Evolutionary conservation across 2,113 vertebrate genomes (phyloP).

Genomic region (Rhinopomastus cyanomelas): DNA sequence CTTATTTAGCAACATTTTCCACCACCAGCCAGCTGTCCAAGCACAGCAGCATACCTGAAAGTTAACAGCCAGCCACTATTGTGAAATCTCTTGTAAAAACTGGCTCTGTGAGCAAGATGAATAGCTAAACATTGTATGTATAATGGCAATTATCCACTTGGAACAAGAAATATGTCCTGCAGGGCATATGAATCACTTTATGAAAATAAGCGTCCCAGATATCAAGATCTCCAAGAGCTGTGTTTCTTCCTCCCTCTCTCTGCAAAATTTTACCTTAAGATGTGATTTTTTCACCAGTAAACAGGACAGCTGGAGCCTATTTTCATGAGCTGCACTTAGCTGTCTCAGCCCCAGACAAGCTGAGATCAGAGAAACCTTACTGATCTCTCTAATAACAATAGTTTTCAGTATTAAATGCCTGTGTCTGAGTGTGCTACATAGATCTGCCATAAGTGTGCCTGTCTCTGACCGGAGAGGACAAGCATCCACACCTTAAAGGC

Average conservation of each 20-base stretch:
- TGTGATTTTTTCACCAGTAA: neutral
- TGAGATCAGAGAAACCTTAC: neutral
- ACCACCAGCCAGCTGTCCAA: conserved; percentile 40
- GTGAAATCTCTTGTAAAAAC: conserved; percentile 2
- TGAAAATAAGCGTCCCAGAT: neutral
- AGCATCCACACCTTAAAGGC: neutral
- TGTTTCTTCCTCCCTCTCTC: neutral
- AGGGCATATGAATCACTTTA: neutral
- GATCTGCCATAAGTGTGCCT: neutral
- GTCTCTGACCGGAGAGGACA: neutral
- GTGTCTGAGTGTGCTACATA: neutral
- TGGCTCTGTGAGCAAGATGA: neutral
- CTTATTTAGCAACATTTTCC: neutral
- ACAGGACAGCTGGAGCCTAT: neutral
- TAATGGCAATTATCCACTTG: neutral
- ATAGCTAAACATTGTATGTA: conserved; percentile 2
- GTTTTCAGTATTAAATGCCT: neutral
- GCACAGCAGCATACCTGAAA: conserved; percentile 26
- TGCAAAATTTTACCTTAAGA: neutral
- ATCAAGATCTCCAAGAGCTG: neutral
- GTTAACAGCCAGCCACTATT: neutral
- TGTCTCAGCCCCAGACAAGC: neutral
- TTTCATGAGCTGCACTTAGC: neutral
- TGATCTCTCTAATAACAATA: neutral
- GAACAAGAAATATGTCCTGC: conserved; percentile 1